Percentiles rank a stretch among this genome's conserved stretches.
Evolutionary conservation across 2,888 invertebrate genomes (phyloP).

Genomic region (Drosophila greeni): DNA sequence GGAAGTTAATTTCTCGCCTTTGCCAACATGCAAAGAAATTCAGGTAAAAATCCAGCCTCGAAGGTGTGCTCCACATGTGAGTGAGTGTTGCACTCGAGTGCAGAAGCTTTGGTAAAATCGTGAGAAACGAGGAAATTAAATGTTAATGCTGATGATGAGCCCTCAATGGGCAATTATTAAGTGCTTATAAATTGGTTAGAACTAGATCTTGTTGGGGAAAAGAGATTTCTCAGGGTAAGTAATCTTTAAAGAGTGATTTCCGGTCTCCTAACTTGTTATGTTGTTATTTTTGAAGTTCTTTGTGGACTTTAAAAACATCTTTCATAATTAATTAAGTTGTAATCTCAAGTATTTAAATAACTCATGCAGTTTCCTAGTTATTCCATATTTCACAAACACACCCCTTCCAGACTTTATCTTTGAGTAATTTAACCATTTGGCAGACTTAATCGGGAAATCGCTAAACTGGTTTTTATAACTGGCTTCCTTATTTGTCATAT

Average conservation of each 20-base stretch:
- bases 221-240: not conserved
- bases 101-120: conserved; percentile 9
- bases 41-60: conserved; percentile 27
- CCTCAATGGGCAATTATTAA: conserved; percentile 15
- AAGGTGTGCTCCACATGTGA: conserved; percentile 22
- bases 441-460: conserved; percentile 28
- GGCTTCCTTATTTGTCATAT: conserved; percentile 38
- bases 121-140: conserved; percentile 25
- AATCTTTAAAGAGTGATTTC: not conserved
- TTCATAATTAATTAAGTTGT: not conserved
- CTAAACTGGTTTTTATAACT: conserved; percentile 22
- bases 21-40: conserved; percentile 14
- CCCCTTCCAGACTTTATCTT: conserved; percentile 13
- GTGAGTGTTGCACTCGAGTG: conserved; percentile 20
- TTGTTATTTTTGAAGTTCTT: not conserved
- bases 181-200: conserved; percentile 10
- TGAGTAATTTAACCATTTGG: conserved; percentile 31
- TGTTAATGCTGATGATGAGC: not conserved
- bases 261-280: not conserved
- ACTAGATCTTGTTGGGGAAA: conserved; percentile 5
- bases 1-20: conserved; percentile 53
- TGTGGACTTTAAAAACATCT: not conserved
- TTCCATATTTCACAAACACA: conserved; percentile 1
- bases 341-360: not conserved
- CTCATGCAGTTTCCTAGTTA: not conserved